Conservation (phyloP, 2,888 invertebrate species). For the Perdita meconis region DNA sequence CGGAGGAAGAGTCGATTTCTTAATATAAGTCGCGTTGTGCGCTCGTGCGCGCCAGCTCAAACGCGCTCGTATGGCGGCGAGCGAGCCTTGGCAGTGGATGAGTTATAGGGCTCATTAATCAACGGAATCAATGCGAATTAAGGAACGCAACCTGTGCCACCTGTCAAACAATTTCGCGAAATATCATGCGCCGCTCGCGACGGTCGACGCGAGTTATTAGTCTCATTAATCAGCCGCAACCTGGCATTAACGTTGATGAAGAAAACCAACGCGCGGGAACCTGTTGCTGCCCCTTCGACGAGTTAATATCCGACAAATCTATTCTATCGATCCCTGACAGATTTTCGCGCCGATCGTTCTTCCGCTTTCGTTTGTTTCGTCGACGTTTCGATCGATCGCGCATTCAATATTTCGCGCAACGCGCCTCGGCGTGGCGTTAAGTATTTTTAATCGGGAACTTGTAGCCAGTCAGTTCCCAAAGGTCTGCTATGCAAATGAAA, state of each 20-base stretch:
- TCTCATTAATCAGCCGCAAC: constrained; percentile 61
- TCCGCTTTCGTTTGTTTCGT: neutral
- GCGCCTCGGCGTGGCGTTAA: neutral
- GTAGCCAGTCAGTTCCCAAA: neutral
- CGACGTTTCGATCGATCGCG: too few species aligned
- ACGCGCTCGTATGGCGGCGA: too few species aligned
- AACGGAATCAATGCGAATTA: constrained; percentile 65
- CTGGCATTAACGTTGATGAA: constrained; percentile 56
- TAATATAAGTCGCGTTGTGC: constrained; percentile 14
- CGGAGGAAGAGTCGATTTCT: constrained; percentile 39
- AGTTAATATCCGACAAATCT: constrained; percentile 26
- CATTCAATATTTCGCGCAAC: neutral
- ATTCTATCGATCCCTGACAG: neutral
- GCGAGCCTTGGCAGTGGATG: constrained; percentile 15
- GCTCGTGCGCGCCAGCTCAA: neutral
- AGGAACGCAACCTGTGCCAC: constrained; percentile 51
- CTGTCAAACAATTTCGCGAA: constrained; percentile 60
- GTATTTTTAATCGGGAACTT: neutral
- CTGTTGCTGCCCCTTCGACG: constrained; percentile 55
- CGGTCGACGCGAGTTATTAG: constrained; percentile 58
- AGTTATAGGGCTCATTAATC: constrained; percentile 58
- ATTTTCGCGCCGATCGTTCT: neutral
- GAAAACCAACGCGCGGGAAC: constrained; percentile 43
- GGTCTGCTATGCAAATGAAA: neutral
- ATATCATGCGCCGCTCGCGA: constrained; percentile 38